A percentile compares a stretch with the other conserved stretches of the same genome.
These are phyloP conservation scores for Cettia cetti DNA, from an alignment of 2,113 vertebrate species.

Conservation along the genomic window DNA sequence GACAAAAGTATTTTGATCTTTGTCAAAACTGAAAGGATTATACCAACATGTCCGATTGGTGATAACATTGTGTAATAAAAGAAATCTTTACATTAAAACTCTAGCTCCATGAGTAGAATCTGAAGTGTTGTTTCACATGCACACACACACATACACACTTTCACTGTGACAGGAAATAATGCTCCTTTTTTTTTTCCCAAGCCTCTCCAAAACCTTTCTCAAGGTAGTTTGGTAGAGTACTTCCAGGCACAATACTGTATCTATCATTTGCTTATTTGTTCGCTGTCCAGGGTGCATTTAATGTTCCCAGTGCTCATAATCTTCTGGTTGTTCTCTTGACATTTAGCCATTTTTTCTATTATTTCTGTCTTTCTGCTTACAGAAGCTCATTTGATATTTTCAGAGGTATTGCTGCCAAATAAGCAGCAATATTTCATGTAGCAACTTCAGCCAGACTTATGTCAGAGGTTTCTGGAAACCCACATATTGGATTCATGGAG, in stretches of 20 bases:
- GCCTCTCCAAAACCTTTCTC: background rate
- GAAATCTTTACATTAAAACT: background rate
- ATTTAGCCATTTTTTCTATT: background rate
- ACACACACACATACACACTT: too few relatives aligned
- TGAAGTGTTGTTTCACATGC: background rate
- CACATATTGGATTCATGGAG: background rate
- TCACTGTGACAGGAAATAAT: background rate
- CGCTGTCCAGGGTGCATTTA: background rate
- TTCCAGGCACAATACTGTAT: background rate
- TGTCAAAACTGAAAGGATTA: background rate
- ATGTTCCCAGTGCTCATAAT: background rate
- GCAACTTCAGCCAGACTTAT: background rate
- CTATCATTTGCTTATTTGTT: background rate
- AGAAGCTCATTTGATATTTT: background rate
- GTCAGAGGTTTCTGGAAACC: background rate
- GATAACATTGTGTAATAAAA: background rate
- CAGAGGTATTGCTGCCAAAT: background rate
- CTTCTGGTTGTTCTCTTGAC: background rate
- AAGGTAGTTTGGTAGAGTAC: background rate
- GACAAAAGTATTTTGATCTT: background rate
- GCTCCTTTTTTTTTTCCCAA: background rate
- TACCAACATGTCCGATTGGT: background rate
- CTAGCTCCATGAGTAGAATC: background rate
- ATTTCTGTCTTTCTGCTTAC: background rate
- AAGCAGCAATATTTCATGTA: background rate